A percentile compares a stretch with the other conserved stretches of the same genome.
Evolutionary conservation across 2,888 invertebrate genomes (phyloP).

Genomic region (Watsonalla binaria): DNA sequence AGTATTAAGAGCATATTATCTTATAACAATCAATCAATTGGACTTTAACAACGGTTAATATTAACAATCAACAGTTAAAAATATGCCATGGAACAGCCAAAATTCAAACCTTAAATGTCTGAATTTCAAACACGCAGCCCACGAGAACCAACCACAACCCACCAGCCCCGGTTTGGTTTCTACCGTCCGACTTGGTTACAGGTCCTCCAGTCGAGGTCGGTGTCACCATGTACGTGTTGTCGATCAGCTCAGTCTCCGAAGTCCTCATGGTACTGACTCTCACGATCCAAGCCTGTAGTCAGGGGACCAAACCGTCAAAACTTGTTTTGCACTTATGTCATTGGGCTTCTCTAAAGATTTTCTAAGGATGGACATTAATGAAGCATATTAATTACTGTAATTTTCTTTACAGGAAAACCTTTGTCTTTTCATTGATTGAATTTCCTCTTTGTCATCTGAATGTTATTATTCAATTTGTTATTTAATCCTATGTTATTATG

Average conservation of each 20-base stretch:
- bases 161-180: conserved; percentile 10
- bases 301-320: background rate
- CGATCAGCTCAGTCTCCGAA: conserved; percentile 99
- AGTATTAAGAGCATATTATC: no score
- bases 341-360: background rate
- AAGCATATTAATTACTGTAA: conserved; percentile 80
- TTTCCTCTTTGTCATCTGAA: no score
- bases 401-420: no score
- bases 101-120: no score
- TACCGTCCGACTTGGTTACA: conserved; percentile 81
- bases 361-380: conserved; percentile 83
- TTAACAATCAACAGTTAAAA: no score
- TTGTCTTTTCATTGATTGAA: no score
- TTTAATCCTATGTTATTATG: no score
- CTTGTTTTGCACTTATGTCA: no score
- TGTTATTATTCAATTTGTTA: no score
- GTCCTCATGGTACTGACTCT: conserved; percentile 95
- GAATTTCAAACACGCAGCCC: background rate
- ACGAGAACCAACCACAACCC: background rate
- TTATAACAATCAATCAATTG: no score
- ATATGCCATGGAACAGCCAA: no score
- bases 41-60: no score
- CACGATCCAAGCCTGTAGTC: background rate
- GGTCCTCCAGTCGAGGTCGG: conserved; percentile 98
- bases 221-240: conserved; percentile 99